Base-by-base conservation (phyloP, 2,113 vertebrate species). In the Rhineura floridana region DNA sequence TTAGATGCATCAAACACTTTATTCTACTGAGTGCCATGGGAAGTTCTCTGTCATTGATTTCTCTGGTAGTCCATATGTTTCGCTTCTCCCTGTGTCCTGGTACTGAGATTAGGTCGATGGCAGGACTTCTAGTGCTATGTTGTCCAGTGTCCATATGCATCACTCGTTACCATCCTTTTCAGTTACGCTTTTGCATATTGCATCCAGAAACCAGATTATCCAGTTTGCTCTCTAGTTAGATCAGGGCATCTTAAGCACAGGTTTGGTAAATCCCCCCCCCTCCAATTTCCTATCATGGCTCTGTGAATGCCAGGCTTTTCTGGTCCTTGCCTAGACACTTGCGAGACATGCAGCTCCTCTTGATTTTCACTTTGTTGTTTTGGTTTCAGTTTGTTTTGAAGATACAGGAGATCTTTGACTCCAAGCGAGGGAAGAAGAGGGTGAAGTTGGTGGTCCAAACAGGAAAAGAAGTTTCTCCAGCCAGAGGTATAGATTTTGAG, bases 371-470 rank as follows among this genome's bases (percentile, higher is more conserved):
- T 94, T 93, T 93, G 55, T 70, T 50, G 15, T 92, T 94, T 93
- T 95, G 63, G n/a, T 95, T 96, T 82, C 94, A 99, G 99, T 96
- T 98, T 90, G 97, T 99, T 63, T 96, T 97, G 87, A 98, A 98
- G 96, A 98, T 99, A 88, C 97, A 98, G 91, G 98, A 98, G 36
- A 97, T 99, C 91, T 99, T 99, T 97, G 98, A 98, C 83, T 97
- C 98, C 85, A 99, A 98, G 93, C 97, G 98, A 95, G 98, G 98
- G 55, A 98, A 97, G 95, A 99, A 98, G 94, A 97, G 95, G 79
- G 96, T 99, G 90, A 99, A 98, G 95, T 96, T 97, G 91, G 97
- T 97, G 81, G 94, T 95, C 73, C 93, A 95, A 44, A 89, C 89
- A 88, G 97, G 96, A 88, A 97, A 94, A 85, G 97, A 97, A 59